These are phyloP conservation scores for Aplocera efformata DNA, from an alignment of 2,888 invertebrate genomes.

Conservation along the genomic window DNA sequence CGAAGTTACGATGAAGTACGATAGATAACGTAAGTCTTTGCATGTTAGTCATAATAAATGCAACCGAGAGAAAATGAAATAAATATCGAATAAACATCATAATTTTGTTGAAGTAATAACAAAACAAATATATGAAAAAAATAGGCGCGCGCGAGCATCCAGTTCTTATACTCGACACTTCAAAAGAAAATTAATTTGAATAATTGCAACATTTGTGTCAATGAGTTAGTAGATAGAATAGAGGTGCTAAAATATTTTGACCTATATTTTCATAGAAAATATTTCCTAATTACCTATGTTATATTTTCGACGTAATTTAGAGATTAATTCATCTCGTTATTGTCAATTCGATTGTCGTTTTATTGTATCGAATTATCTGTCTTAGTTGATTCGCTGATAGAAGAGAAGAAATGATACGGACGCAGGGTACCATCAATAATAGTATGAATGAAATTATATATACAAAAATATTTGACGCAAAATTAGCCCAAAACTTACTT, in stretches of 20 bases:
- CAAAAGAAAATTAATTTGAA: no score
- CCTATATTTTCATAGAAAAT: slow-evolving; percentile 72
- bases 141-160: no score
- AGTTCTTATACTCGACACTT: no score
- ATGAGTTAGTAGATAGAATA: slow-evolving; percentile 41
- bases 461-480: slow-evolving; percentile 5
- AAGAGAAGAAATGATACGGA: slow-evolving; percentile 44
- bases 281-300: slow-evolving; percentile 33
- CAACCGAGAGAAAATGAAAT: no score
- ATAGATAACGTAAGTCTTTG: neutral
- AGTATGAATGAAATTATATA: slow-evolving; percentile 37
- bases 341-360: slow-evolving; percentile 65
- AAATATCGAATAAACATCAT: no score
- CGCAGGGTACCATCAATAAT: slow-evolving; percentile 68
- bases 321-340: slow-evolving; percentile 56
- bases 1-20: no score
- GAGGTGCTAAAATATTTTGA: slow-evolving; percentile 67
- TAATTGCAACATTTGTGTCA: slow-evolving; percentile 19
- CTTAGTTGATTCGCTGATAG: slow-evolving; percentile 15
- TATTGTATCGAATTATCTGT: slow-evolving; percentile 32
- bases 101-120: no score
- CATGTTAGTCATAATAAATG: neutral
- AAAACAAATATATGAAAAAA: no score
- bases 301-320: slow-evolving; percentile 67
- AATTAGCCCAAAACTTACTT: no score